Percentiles rank a stretch among this genome's conserved stretches.
These are phyloP conservation scores for Anastrepha ludens DNA, from an alignment of 1,140 invertebrate genomes.

Conservation along the genomic window DNA sequence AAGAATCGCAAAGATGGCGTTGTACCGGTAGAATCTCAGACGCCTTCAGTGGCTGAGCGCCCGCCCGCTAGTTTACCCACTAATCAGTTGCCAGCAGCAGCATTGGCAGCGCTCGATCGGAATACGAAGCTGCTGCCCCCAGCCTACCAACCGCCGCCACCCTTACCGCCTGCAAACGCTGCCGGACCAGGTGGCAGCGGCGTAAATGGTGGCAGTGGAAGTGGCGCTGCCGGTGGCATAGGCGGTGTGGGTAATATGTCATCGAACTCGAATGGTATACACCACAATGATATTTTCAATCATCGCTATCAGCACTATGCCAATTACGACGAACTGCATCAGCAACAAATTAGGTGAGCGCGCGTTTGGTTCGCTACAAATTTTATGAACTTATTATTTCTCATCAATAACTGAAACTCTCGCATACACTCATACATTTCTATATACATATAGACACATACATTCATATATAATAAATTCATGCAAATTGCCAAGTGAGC, in stretches of 20 bases:
- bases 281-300: conserved; percentile 74
- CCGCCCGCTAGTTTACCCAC: conserved; percentile 59
- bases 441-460: neutral
- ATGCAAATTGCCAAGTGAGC: neutral
- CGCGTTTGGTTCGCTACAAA: conserved; percentile 53
- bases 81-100: conserved; percentile 66
- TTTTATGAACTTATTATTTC: conserved; percentile 36
- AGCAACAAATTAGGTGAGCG: conserved; percentile 73
- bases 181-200: conserved; percentile 54
- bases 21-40: conserved; percentile 74
- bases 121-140: conserved; percentile 66
- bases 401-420: neutral
- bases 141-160: conserved; percentile 71
- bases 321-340: conserved; percentile 89
- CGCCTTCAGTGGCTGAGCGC: conserved; percentile 63
- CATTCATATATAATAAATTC: neutral
- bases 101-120: conserved; percentile 67
- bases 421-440: neutral
- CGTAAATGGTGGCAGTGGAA: conserved; percentile 14
- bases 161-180: conserved; percentile 68
- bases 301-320: conserved; percentile 84
- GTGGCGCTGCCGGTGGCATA: neutral
- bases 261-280: conserved; percentile 65
- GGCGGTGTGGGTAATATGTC: neutral
- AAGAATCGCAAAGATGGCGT: conserved; percentile 83